These are phyloP conservation scores for Mesocentrotus franciscanus DNA, from an alignment of 53 echinoderm and acorn worm species.

Conservation along the genomic window DNA sequence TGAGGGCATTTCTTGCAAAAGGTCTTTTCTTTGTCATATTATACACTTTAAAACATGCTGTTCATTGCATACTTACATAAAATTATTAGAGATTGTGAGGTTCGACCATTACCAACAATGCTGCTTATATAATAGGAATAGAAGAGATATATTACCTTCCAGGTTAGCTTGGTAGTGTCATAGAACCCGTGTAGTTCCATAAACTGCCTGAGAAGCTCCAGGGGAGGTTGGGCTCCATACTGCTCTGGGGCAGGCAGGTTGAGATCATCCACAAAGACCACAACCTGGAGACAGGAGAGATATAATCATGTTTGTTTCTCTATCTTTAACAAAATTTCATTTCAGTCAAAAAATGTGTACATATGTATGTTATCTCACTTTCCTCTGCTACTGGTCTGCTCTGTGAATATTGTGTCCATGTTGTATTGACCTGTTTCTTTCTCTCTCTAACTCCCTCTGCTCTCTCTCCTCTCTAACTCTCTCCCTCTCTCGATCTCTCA, in stretches of 20 bases:
- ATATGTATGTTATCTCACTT: no score
- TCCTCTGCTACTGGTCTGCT: no score
- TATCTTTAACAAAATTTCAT: no score
- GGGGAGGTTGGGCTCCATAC: constrained; percentile 97
- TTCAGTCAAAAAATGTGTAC: no score
- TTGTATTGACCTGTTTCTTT: no score
- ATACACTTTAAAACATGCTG: background rate
- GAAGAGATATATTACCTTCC: constrained; percentile 78
- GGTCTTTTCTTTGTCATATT: background rate
- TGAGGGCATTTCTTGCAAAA: background rate
- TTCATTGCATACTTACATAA: background rate
- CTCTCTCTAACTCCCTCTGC: no score
- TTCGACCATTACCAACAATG: background rate
- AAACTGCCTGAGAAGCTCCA: constrained; percentile 95
- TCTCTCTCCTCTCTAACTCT: no score
- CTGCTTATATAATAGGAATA: background rate
- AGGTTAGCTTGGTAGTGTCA: constrained; percentile 88
- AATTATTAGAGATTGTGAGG: background rate
- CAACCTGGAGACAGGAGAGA: constrained; percentile 71
- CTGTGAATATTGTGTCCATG: no score
- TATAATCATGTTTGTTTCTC: no score
- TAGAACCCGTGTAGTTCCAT: constrained; percentile 95
- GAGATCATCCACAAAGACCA: constrained; percentile 97
- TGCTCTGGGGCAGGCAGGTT: constrained; percentile 98
- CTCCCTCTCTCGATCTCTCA: no score